Conservation (phyloP, 2,888 invertebrate species). For the Scrobipalpa costella region DNA sequence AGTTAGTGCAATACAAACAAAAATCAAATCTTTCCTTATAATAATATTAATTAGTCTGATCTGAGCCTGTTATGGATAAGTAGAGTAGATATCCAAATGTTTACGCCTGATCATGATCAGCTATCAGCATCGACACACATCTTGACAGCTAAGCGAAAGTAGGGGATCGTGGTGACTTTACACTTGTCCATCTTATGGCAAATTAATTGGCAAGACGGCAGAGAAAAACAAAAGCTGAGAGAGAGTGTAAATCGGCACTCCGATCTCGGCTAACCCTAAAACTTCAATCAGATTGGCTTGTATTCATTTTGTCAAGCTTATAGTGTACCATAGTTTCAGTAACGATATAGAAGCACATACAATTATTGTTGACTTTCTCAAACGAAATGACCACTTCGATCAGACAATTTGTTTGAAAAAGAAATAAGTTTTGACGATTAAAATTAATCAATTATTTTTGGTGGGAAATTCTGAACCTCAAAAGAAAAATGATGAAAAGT, state of each 20-base stretch:
- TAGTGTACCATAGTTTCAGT: too few species aligned
- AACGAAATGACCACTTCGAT: too few species aligned
- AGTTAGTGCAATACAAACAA: too few species aligned
- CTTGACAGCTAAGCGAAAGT: conserved; percentile 1
- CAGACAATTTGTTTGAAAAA: too few species aligned
- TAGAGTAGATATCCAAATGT: not conserved
- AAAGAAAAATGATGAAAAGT: too few species aligned
- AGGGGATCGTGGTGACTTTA: not conserved
- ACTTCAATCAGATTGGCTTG: not conserved
- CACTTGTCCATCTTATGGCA: not conserved
- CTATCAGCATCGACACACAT: not conserved
- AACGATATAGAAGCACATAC: too few species aligned
- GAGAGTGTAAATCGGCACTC: conserved; percentile 3
- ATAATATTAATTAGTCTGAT: too few species aligned
- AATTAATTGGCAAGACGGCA: not conserved
- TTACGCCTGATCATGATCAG: not conserved
- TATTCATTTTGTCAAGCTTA: not conserved
- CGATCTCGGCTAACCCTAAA: not conserved
- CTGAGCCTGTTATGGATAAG: not conserved
- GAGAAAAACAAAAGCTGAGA: conserved; percentile 1
- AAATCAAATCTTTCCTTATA: too few species aligned
- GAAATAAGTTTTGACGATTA: too few species aligned
- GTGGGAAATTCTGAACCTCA: too few species aligned
- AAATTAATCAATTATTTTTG: too few species aligned
- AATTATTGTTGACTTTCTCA: too few species aligned